Conservation (phyloP, 1,140 invertebrate genomes). For the Gonioctena quinquepunctata region DNA sequence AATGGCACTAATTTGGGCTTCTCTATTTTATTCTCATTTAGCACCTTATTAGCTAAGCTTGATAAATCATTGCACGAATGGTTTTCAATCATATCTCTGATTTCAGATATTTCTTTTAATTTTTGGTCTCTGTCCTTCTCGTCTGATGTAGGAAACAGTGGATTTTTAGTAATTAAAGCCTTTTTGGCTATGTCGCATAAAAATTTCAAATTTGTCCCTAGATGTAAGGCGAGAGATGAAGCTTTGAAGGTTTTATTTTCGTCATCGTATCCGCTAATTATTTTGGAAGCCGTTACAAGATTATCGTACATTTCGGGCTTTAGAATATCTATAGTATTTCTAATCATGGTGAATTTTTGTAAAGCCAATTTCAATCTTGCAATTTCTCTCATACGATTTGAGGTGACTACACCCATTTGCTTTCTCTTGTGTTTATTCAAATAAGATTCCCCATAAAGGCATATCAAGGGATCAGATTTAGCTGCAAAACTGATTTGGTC, state of each 20-base stretch:
- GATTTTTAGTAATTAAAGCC: constrained; percentile 24
- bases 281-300: constrained; percentile 27
- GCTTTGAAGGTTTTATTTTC: constrained; percentile 27
- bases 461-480: constrained; percentile 32
- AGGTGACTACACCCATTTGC: constrained; percentile 25
- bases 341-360: constrained; percentile 3
- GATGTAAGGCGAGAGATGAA: constrained; percentile 28
- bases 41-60: constrained; percentile 30
- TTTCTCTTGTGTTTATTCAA: constrained; percentile 31
- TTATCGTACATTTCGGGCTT: constrained; percentile 24
- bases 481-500: constrained; percentile 27
- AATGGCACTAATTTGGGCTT: constrained; percentile 27
- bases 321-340: not conserved
- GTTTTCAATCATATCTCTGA: constrained; percentile 20
- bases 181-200: constrained; percentile 34
- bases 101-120: constrained; percentile 19
- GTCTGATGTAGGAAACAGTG: constrained; percentile 7
- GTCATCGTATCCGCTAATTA: constrained; percentile 32
- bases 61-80: constrained; percentile 33
- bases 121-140: constrained; percentile 11
- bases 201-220: constrained; percentile 30
- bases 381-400: constrained; percentile 31
- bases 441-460: constrained; percentile 28
- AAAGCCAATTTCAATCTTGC: constrained; percentile 21
- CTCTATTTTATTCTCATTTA: constrained; percentile 23